Evolutionary conservation across 1,140 invertebrate genomes (phyloP).

Genomic region (Lepidurus apus): DNA sequence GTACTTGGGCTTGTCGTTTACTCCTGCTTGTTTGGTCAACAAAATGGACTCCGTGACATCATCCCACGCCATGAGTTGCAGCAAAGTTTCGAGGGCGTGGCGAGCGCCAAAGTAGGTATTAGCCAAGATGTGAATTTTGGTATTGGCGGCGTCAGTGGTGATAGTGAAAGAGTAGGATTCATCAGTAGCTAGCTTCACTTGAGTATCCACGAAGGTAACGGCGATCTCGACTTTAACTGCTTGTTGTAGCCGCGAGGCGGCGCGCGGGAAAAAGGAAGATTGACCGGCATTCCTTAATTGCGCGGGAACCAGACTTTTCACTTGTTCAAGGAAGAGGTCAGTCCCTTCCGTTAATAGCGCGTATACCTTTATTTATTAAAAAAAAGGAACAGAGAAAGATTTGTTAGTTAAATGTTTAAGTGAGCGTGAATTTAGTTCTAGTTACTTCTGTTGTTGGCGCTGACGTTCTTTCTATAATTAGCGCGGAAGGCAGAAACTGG

Average conservation of each 20-base stretch:
- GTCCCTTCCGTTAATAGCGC: conserved; percentile 21
- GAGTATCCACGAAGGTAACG: neutral
- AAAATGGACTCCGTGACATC: conserved; percentile 29
- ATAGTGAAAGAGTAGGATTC: conserved; percentile 30
- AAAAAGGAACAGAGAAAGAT: neutral
- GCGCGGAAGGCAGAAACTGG: neutral
- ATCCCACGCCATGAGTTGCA: conserved; percentile 56
- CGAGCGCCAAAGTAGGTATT: conserved; percentile 65
- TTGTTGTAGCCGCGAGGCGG: neutral
- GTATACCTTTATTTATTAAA: neutral
- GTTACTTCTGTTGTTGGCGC: conserved; percentile 26
- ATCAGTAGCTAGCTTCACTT: conserved; percentile 20
- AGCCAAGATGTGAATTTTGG: conserved; percentile 55
- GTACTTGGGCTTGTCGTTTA: conserved; percentile 64
- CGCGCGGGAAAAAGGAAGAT: neutral
- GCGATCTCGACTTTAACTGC: conserved; percentile 4
- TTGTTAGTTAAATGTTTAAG: neutral
- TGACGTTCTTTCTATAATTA: neutral
- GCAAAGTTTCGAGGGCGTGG: conserved; percentile 69
- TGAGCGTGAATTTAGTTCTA: neutral
- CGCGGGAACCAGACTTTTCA: conserved; percentile 20
- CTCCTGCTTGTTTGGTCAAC: conserved; percentile 44
- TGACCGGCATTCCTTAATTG: neutral
- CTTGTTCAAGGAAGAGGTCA: neutral
- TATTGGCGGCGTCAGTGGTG: conserved; percentile 8